Percentiles rank a stretch among this genome's conserved stretches.
Conservation (phyloP, 2,888 invertebrate species). For the Adineta ricciae region DNA sequence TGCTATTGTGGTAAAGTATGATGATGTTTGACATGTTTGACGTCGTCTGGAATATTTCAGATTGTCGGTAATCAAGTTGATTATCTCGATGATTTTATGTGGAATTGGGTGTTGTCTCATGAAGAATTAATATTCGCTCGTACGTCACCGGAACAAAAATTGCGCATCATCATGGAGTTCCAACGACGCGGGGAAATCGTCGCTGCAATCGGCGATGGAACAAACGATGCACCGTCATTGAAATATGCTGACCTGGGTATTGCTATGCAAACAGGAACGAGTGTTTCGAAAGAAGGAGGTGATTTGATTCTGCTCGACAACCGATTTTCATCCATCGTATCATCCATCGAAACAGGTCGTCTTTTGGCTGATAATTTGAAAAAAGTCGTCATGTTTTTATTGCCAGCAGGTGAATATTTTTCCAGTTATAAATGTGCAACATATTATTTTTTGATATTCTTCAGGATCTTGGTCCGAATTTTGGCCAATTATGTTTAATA, state of each 20-base stretch:
- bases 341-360: slow-evolving; percentile 98
- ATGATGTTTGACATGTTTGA: too few relatives aligned
- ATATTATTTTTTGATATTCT: too few relatives aligned
- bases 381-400: slow-evolving; percentile 96
- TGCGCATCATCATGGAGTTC: slow-evolving; percentile 99
- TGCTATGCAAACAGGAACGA: too few relatives aligned
- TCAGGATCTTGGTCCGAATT: neutral
- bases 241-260: slow-evolving; percentile 76
- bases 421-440: too few relatives aligned
- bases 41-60: too few relatives aligned
- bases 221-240: slow-evolving; percentile 96
- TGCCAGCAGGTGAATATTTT: too few relatives aligned
- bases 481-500: neutral
- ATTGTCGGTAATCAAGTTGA: neutral
- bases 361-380: slow-evolving; percentile 99
- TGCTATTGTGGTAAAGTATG: neutral
- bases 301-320: slow-evolving; percentile 99
- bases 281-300: slow-evolving; percentile 97
- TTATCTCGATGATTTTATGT: neutral
- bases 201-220: slow-evolving; percentile 99
- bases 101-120: too few relatives aligned
- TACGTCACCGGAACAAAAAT: slow-evolving; percentile 97
- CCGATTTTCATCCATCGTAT: slow-evolving; percentile 98
- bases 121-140: slow-evolving; percentile 73
- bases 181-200: slow-evolving; percentile 82